Evolutionary conservation across 2,113 vertebrate genomes (phyloP).

Genomic region (Pseudorhombus dupliciocellatus): DNA sequence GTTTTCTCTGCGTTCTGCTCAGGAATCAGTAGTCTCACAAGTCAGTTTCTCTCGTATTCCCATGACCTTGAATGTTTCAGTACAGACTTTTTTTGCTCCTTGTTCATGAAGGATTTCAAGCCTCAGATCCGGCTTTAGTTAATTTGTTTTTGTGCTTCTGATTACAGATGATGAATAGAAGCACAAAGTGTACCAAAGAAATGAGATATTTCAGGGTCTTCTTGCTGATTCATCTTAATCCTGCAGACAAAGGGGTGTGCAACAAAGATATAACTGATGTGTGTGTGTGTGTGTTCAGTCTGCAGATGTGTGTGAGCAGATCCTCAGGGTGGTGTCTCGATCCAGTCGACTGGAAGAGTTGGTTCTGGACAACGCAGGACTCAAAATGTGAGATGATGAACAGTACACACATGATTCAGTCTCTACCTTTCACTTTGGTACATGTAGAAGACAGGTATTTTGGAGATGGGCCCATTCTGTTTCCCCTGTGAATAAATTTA

Average conservation of each 20-base stretch:
- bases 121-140: conserved; percentile 21
- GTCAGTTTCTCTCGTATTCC: conserved; percentile 13
- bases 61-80: conserved; percentile 40
- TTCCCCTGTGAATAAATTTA: too few species aligned
- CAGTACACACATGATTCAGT: too few species aligned
- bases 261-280: not conserved
- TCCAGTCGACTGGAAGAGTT: conserved; percentile 92
- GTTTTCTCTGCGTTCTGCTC: not conserved
- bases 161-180: not conserved
- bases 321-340: conserved; percentile 90
- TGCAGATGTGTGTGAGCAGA: conserved; percentile 95
- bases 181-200: too few species aligned
- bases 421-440: too few species aligned
- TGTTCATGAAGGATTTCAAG: conserved; percentile 2
- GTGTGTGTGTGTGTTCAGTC: conserved; percentile 79
- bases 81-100: conserved; percentile 3
- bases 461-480: too few species aligned
- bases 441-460: too few species aligned
- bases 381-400: conserved; percentile 87
- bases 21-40: conserved; percentile 24
- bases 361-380: conserved; percentile 94
- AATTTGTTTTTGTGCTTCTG: conserved; percentile 25
- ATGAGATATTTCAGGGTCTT: not conserved
- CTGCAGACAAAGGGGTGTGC: not conserved
- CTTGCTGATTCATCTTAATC: not conserved